Percentiles rank a stretch among this genome's conserved stretches.
Conservation (phyloP, 2,113 vertebrate genomes). For the Peucedramus taeniatus region DNA sequence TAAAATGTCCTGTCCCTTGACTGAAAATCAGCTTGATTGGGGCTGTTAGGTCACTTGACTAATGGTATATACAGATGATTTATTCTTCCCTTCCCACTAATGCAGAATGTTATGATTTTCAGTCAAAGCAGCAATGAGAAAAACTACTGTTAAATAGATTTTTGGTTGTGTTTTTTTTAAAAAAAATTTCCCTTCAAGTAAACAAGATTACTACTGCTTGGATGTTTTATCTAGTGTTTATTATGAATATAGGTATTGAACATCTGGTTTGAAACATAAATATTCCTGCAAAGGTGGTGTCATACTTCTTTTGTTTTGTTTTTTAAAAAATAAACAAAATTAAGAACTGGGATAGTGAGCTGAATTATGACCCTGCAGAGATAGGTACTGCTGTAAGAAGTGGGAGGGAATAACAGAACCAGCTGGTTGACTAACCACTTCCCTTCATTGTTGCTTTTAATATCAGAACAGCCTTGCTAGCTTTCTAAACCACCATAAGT, state of each 20-base stretch:
- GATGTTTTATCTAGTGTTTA: neutral
- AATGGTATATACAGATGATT: neutral
- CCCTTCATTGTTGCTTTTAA: conserved; percentile 74
- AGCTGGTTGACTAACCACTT: conserved; percentile 79
- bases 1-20: neutral
- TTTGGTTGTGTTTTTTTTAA: neutral
- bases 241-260: neutral
- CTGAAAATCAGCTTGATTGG: neutral
- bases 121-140: neutral
- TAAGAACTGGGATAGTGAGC: conserved; percentile 2
- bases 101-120: neutral
- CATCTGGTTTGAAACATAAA: neutral
- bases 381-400: conserved; percentile 59
- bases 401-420: conserved; percentile 72
- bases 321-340: neutral
- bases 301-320: rapidly evolving
- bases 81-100: neutral
- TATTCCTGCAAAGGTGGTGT: neutral
- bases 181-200: neutral
- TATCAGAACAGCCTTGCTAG: conserved; percentile 62
- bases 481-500: conserved; percentile 53
- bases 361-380: conserved; percentile 15
- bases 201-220: neutral
- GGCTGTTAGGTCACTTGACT: neutral
- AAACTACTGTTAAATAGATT: neutral